Percentiles rank a stretch among this genome's conserved stretches.
phyloP scores from a whole-genome alignment of 1,140 invertebrate genomes.

The Holcopasites calliopsidis region DNA sequence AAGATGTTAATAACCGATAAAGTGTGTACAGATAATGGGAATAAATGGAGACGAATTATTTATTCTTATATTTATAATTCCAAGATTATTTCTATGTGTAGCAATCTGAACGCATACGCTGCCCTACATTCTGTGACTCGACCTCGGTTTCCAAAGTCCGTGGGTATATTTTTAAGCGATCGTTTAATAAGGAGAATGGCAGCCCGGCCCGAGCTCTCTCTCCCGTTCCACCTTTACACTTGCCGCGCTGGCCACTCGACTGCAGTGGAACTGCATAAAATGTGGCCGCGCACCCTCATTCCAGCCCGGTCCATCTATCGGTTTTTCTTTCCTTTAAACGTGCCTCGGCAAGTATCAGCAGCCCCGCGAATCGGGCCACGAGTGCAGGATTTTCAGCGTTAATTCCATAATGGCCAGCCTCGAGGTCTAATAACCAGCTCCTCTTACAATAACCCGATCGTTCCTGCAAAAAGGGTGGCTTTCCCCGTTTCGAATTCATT shows the following conservation, averaged over 20 bases:
- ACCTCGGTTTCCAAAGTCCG: neutral
- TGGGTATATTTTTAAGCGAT: constrained; percentile 5
- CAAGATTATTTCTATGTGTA: too few relatives aligned
- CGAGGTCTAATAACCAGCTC: constrained; percentile 27
- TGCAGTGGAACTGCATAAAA: constrained; percentile 21
- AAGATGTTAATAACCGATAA: too few relatives aligned
- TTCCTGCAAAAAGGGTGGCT: constrained; percentile 29
- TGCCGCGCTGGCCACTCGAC: neutral
- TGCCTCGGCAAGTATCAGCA: constrained; percentile 37
- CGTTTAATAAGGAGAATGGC: constrained; percentile 38
- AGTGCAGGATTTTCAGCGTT: constrained; percentile 17
- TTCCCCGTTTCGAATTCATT: constrained; percentile 29
- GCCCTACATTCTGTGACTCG: neutral
- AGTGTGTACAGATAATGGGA: too few relatives aligned
- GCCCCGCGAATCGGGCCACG: constrained; percentile 7
- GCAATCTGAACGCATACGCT: neutral
- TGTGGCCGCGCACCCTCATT: neutral
- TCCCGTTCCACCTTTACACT: neutral
- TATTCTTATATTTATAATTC: too few relatives aligned
- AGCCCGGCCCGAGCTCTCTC: neutral
- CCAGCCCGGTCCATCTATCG: neutral
- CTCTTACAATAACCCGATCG: constrained; percentile 2
- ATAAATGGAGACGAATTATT: too few relatives aligned
- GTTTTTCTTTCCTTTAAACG: constrained; percentile 39
- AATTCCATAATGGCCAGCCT: constrained; percentile 35